Conservation (phyloP, 92 coral and sea anemone species). For the Pocillopora meandrina region DNA sequence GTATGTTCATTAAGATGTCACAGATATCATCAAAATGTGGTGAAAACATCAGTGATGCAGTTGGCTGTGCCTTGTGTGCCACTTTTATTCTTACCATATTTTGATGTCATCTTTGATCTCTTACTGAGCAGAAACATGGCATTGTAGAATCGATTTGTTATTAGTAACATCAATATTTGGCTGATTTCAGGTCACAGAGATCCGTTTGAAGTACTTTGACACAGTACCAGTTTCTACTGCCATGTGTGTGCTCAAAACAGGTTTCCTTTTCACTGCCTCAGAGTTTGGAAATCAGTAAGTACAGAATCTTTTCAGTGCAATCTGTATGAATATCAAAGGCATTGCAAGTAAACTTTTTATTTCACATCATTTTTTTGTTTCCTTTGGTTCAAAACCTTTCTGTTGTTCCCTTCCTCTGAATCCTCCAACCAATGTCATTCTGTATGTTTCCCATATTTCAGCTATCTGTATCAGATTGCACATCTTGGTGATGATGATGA, state of each 20-base stretch:
- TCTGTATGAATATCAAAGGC: not conserved
- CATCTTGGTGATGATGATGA: constrained; percentile 99
- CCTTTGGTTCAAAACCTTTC: too few relatives aligned
- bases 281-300: constrained; percentile 99
- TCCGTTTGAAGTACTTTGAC: constrained; percentile 98
- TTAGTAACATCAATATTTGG: not conserved
- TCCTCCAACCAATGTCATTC: too few relatives aligned
- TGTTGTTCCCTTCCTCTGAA: too few relatives aligned
- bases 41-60: too few relatives aligned
- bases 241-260: constrained; percentile 96
- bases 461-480: constrained; percentile 97
- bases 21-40: too few relatives aligned
- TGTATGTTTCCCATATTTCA: not conserved
- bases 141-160: not conserved
- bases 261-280: constrained; percentile 94
- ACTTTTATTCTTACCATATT: too few relatives aligned
- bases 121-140: too few relatives aligned
- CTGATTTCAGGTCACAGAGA: constrained; percentile 82
- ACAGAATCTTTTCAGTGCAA: not conserved
- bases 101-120: too few relatives aligned
- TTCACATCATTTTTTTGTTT: too few relatives aligned
- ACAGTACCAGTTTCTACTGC: constrained; percentile 90
- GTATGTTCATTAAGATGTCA: too few relatives aligned
- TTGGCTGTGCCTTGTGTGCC: too few relatives aligned
- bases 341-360: too few relatives aligned